Evolutionary conservation across 2,797 vertebrate genomes (phyloP), one percentile per base, ranked within the genome.

Genomic region (Lates japonicus): DNA sequence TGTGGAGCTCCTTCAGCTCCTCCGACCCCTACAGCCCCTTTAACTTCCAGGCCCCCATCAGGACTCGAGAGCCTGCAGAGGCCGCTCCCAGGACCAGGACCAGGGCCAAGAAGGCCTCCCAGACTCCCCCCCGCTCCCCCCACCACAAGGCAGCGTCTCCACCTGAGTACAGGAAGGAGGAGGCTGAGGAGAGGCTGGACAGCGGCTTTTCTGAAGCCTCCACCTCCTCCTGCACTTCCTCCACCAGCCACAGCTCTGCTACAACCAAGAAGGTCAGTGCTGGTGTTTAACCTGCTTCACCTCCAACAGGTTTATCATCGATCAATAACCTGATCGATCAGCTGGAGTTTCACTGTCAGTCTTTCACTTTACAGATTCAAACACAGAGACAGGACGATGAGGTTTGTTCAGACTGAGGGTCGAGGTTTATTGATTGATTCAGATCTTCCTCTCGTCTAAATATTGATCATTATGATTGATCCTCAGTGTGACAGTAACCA

Each of bases 21-120:
- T 93, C 94, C 0, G 98, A 99, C 84, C 98, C 98, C 0, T 99
- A 98, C 74, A 97, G 96, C 80, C 97, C 94, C 51, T 82, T 97
- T 0, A 97, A 97, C 80, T 99, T 99, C 86, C 97, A 95, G 91
- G 98, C 96, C 37, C 87, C 96, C 0, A 13, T 95, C 52, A 90
- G 93, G 86, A 96, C 93, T 80, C 70, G 0, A 67, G 66, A 25
- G 46, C 25, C 78, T 0, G 0, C 2, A 0, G 70, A 76, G 44
- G 62, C 67, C 0, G 37, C 59, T 16, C 7, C 57, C 31, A 14
- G 14, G 35, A 5, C 63, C 75, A 52, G 9, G 17, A 4, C 29
- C 31, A 41, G 37, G 68, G 1, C 33, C 3, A 41, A 7, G 29
- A 81, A 69, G 58, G 11, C 35, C 49, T 16, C 80, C 13, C 67